phyloP scores from a whole-genome alignment of 2,113 vertebrate species.

The Mohoua ochrocephala region DNA sequence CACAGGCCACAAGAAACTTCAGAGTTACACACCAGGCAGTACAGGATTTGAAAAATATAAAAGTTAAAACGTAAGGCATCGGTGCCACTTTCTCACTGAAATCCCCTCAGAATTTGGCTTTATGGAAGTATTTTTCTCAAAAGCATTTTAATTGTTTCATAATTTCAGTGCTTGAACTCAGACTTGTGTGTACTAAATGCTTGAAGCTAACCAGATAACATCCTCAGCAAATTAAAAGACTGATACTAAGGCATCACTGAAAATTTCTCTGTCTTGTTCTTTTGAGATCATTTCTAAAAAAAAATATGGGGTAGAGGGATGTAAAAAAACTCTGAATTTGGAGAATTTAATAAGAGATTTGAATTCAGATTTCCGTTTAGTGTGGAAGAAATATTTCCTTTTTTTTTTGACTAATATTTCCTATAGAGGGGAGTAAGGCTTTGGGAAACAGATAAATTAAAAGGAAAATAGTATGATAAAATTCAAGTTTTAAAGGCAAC shows the following conservation, averaged over 20 bases:
- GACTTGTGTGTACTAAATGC: neutral
- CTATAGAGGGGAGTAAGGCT: neutral
- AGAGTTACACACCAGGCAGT: too few relatives aligned
- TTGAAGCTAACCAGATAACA: neutral
- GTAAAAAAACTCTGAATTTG: neutral
- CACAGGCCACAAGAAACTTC: too few relatives aligned
- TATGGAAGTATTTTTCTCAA: neutral
- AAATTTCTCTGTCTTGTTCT: neutral
- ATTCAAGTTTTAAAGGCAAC: neutral
- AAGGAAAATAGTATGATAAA: neutral
- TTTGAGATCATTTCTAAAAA: neutral
- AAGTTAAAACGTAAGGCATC: too few relatives aligned
- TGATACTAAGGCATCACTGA: neutral
- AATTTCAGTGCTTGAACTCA: neutral
- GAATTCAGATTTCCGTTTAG: neutral
- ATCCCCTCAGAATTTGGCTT: neutral
- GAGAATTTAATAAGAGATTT: neutral
- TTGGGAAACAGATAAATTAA: neutral
- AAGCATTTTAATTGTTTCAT: conserved; percentile 32
- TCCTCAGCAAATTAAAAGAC: neutral
- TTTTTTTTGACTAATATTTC: neutral
- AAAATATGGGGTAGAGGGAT: fast-evolving
- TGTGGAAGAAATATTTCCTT: neutral
- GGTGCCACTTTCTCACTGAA: neutral
- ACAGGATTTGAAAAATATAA: too few relatives aligned